Evolutionary conservation across 2,113 vertebrate genomes (phyloP).

Genomic region (Cettia cetti): DNA sequence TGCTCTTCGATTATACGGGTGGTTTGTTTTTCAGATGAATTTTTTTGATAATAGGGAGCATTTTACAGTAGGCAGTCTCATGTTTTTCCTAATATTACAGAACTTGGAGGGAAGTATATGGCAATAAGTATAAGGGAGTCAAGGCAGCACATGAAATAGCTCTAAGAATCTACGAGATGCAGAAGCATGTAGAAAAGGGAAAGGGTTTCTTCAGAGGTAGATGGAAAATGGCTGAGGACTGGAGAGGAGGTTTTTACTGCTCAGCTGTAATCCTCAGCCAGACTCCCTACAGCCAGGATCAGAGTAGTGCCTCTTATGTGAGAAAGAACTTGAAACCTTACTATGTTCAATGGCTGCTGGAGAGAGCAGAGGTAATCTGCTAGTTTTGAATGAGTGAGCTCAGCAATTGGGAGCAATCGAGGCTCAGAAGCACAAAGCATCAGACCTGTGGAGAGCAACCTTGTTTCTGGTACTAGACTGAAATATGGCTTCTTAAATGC

Average conservation of each 20-base stretch:
- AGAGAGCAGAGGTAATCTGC: background rate
- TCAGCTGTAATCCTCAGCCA: background rate
- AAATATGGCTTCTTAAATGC: background rate
- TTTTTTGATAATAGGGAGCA: background rate
- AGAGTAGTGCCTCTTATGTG: background rate
- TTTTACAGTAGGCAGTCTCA: background rate
- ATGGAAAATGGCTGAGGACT: background rate
- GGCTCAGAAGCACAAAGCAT: background rate
- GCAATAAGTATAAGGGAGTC: background rate
- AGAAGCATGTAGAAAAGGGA: background rate
- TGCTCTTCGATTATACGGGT: background rate
- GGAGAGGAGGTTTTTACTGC: background rate
- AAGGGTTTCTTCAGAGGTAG: background rate
- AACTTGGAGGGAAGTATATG: background rate
- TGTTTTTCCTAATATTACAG: background rate
- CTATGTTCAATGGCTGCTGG: background rate
- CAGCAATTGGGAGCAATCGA: background rate
- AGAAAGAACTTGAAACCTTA: background rate
- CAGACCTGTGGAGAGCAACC: background rate
- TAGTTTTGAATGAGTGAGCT: background rate
- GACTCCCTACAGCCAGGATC: background rate
- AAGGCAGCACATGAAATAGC: background rate
- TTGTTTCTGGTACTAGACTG: background rate
- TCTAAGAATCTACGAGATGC: background rate
- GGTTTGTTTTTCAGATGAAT: background rate